Conservation (phyloP, 2,113 vertebrate genomes). For the Myotis lucifugus region DNA sequence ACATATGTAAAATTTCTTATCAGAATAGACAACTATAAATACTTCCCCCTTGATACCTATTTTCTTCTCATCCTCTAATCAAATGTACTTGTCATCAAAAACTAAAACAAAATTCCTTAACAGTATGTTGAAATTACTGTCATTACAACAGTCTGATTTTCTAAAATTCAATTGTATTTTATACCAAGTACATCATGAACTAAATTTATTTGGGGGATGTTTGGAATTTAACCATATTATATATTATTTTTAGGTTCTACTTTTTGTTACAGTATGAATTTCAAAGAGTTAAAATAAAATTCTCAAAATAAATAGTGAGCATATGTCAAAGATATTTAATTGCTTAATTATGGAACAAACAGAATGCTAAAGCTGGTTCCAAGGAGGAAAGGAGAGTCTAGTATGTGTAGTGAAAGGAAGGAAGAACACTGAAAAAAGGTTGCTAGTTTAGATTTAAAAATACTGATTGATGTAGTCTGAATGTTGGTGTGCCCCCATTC, state of each 20-base stretch:
- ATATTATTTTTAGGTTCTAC: not conserved
- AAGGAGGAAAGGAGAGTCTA: not conserved
- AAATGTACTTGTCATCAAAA: not conserved
- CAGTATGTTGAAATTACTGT: not conserved
- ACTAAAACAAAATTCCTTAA: slow-evolving; percentile 1
- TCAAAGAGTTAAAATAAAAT: not conserved
- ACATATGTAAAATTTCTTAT: not conserved
- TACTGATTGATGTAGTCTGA: not conserved
- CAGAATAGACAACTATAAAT: not conserved
- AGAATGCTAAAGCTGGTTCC: not conserved
- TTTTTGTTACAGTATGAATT: slow-evolving; percentile 6
- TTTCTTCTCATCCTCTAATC: not conserved
- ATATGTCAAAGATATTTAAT: not conserved
- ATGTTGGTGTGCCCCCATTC: not conserved
- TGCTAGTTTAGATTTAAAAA: not conserved
- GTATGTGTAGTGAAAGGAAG: not conserved
- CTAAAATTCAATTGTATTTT: not conserved
- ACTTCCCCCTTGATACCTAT: not conserved
- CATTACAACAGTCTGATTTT: not conserved
- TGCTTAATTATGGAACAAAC: not conserved
- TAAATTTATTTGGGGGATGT: not conserved
- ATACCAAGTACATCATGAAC: not conserved
- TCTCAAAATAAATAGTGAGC: not conserved
- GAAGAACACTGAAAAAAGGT: not conserved
- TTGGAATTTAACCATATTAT: not conserved